Base-by-base conservation (phyloP, 1,140 invertebrate species). In the Phenacoccus solenopsis region DNA sequence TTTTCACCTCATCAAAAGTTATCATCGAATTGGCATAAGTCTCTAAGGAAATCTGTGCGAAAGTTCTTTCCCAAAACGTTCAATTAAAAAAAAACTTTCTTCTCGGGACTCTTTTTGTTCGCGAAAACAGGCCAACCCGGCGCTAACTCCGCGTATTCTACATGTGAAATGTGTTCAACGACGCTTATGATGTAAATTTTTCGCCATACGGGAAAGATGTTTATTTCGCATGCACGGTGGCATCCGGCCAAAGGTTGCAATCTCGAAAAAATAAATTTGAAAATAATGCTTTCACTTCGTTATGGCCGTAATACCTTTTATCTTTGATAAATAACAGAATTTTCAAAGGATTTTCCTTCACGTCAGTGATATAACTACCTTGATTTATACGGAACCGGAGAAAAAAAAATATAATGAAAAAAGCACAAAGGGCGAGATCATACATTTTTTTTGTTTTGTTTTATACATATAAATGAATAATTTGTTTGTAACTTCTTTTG, bases 211-310 rank as follows among this genome's bases (percentile, higher is more conserved):
- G 22, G 25, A 64, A 64, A 64, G 59, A 64, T 64, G 59, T 64
- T 64, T 64, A 64, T 64, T 64, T 64, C 22, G 59, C 21, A 64
- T 64, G 25, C 59, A 64, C 59, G 25, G 59, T 64, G 59, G 59
- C 59, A 64, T 64, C 21, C 59, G 25, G 59, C 59, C 59, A 64
- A 64, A 64, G 59, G 59, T 64, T 64, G 7, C 21, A 64, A 64
- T 64, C 59, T 64, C 59, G 59, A 64, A 64, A 64, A 64, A 64
- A 64, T 64, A 64, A 64, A 64, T 64, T 64, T 64, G 59, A 64
- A 64, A 64, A 64, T 64, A 64, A 64, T 64, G 59, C 25, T 64
- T 64, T 64, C 59, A 64, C 59, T 64, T 64, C 59, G 59, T 64
- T 64, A 64, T 64, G 59, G 59, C 59, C 59, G 59, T 64, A 64